Evolutionary conservation across 2,797 vertebrate genomes (phyloP).

Genomic region (Sebastes taczanowskii): DNA sequence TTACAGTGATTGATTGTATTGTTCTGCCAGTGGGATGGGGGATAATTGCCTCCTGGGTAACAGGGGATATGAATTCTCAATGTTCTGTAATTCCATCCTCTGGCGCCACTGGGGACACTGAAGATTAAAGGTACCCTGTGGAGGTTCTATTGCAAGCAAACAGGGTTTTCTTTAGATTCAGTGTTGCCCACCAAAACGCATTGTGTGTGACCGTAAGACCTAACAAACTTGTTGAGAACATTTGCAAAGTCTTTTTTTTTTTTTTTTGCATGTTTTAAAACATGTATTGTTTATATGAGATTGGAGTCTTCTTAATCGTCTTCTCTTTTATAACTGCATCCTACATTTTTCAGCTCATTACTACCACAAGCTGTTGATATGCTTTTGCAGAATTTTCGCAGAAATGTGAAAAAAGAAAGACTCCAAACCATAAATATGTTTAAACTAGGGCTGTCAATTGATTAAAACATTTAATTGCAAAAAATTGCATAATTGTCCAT

Average conservation of each 20-base stretch:
- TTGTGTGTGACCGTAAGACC: conserved; percentile 27
- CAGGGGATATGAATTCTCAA: conserved; percentile 81
- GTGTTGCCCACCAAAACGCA: conserved; percentile 29
- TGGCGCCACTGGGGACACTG: conserved; percentile 71
- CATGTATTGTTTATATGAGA: not conserved
- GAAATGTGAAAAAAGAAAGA: not conserved
- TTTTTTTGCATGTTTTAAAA: not conserved
- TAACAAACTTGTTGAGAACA: conserved; percentile 21
- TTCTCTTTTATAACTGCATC: not conserved
- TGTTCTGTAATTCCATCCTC: conserved; percentile 83
- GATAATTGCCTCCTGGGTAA: conserved; percentile 84
- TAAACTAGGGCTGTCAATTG: no score
- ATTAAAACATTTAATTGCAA: no score
- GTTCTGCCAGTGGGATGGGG: conserved; percentile 81
- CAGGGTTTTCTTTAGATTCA: conserved; percentile 64
- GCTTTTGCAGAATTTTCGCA: not conserved
- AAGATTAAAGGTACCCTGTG: conserved; percentile 79
- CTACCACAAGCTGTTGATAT: not conserved
- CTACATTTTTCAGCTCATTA: not conserved
- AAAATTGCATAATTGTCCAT: no score
- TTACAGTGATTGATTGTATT: conserved; percentile 86
- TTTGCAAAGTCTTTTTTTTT: not conserved
- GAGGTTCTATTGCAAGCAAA: conserved; percentile 79
- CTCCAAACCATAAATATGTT: not conserved
- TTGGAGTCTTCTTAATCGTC: not conserved